Conservation (phyloP, 2,113 vertebrate genomes). For the Actenoides lindsayi region DNA sequence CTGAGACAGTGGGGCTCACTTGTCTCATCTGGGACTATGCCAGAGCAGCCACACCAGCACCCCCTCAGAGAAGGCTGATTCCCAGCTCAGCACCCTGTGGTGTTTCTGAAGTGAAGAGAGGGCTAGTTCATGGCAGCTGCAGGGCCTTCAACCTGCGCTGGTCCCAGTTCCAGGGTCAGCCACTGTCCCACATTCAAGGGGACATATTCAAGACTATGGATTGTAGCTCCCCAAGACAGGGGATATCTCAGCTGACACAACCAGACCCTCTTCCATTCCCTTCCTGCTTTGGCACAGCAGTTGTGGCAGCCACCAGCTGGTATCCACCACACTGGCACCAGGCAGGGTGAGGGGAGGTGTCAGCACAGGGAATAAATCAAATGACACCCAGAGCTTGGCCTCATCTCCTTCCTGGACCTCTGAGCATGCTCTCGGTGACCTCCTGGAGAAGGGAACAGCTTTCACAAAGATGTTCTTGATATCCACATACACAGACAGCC, state of each 20-base stretch:
- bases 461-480: neutral
- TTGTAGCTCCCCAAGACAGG: neutral
- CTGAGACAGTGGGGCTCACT: neutral
- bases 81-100: neutral
- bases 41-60: neutral
- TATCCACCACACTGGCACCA: neutral
- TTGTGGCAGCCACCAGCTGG: neutral
- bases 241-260: neutral
- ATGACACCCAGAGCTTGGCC: neutral
- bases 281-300: neutral
- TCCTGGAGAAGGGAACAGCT: neutral
- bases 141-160: neutral
- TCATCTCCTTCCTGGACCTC: neutral
- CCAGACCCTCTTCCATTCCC: neutral
- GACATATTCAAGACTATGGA: neutral
- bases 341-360: neutral
- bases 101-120: neutral
- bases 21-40: neutral
- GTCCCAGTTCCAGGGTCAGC: neutral
- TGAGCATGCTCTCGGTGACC: neutral
- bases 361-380: neutral
- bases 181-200: neutral
- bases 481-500: neutral
- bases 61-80: neutral
- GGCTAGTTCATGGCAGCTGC: neutral